These are phyloP conservation scores for Atethmia centrago DNA, from an alignment of 2,888 invertebrate species.

Conservation along the genomic window DNA sequence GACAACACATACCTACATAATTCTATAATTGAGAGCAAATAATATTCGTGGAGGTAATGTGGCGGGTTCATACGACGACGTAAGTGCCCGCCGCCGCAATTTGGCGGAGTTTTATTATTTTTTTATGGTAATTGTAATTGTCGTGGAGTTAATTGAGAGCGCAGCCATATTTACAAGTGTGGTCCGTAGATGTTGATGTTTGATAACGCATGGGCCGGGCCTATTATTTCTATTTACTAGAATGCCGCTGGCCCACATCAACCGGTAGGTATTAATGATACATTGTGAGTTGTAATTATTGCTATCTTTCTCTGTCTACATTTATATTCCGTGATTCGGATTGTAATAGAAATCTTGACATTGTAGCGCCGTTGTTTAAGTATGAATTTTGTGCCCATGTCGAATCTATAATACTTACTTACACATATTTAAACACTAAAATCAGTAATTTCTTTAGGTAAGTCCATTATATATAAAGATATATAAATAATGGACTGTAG, in stretches of 20 bases:
- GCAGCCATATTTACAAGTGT: constrained; percentile 83
- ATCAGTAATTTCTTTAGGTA: background rate
- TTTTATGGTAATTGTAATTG: constrained; percentile 88
- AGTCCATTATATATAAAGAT: no score
- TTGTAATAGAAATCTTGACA: constrained; percentile 21
- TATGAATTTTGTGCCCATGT: background rate
- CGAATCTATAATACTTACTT: no score
- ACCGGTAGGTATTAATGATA: constrained; percentile 67
- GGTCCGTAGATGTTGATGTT: constrained; percentile 77
- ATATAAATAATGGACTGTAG: background rate
- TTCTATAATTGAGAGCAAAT: constrained; percentile 74
- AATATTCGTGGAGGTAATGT: constrained; percentile 73
- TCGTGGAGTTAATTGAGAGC: constrained; percentile 84
- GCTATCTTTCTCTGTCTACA: constrained; percentile 57
- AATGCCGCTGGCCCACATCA: constrained; percentile 71
- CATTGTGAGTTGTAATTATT: constrained; percentile 64
- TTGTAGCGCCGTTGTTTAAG: constrained; percentile 1
- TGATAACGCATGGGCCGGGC: constrained; percentile 75
- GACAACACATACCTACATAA: constrained; percentile 64
- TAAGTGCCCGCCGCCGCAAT: constrained; percentile 78
- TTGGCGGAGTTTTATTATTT: constrained; percentile 85
- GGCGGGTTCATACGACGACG: constrained; percentile 68
- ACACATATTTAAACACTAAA: background rate
- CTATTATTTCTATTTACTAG: constrained; percentile 84
- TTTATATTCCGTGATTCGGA: constrained; percentile 39